Evolutionary conservation across 2,888 invertebrate species (phyloP), one percentile per base, ranked within the genome.

Genomic region (Tanypteryx hageni): DNA sequence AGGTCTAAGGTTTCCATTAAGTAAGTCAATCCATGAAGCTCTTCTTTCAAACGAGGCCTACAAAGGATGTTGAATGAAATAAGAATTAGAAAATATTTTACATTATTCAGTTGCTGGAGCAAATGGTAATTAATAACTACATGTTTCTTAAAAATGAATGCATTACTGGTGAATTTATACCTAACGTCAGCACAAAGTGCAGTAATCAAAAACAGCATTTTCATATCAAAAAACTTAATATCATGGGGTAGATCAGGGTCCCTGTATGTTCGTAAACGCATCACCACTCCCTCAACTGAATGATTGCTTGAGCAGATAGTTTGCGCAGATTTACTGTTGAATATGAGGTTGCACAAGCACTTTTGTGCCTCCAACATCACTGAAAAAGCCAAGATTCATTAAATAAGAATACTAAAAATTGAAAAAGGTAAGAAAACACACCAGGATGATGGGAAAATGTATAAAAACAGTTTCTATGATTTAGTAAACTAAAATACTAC

Each of bases 331-430:
- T 94, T 94, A 94, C 97, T 97, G 94, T 99, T 98, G 94, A 96
- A 99, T 92, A 98, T 96, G 93, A 99, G 95, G 95, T 99, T 99
- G 94, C 98, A 98, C 14, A 99, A 95, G 94, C 98, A 97, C 95
- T 99, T 99, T 92, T 98, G 95, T 0, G 98, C 97, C 95, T 99
- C 99, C 10, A 98, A 95, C 95, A 94, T 96, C 95, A 94, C 96
- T 96, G 59, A 95, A 92, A 94, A 93, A 64, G 44, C 1, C 44
- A 44, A 44, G 5, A 44, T 44, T 44, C 44, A 44, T 16, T 64
- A n/a, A 5, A 44, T 14, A 31, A 9, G 10, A 82, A 82, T 10
- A 82, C 82, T 18, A 31, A 82, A 82, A n/a, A 22, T 76, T 22
- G n/a, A 64, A 18, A 0, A 7, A 64, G 44, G 44, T 44, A 44